Conservation (phyloP, 2,113 vertebrate genomes). For the Ammodytes marinus region DNA sequence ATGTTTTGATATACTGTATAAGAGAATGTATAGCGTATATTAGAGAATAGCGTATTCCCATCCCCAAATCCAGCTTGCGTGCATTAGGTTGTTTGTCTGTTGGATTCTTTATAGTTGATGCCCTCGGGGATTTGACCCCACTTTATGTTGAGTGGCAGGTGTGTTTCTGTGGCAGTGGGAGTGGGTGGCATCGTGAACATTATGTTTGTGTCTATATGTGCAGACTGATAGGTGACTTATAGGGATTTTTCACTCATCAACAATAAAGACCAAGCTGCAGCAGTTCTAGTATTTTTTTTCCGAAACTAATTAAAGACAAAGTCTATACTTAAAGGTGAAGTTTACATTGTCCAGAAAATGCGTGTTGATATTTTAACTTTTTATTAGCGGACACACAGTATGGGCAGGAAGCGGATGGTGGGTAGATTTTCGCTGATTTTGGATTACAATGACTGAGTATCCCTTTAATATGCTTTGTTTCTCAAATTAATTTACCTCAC, state of each 20-base stretch:
- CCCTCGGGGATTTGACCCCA: constrained; percentile 64
- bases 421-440: no score
- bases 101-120: constrained; percentile 13
- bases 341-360: no score
- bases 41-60: constrained; percentile 11
- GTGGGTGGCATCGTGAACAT: constrained; percentile 15
- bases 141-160: constrained; percentile 63
- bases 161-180: constrained; percentile 22
- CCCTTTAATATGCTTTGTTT: no score
- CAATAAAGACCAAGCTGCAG: neutral
- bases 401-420: no score
- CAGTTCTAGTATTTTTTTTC: no score
- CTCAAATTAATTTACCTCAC: no score
- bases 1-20: constrained; percentile 71
- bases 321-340: neutral
- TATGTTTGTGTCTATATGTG: neutral
- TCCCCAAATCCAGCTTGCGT: constrained; percentile 33
- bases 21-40: constrained; percentile 55
- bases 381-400: no score
- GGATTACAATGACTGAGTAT: no score
- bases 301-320: no score
- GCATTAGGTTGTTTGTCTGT: constrained; percentile 48
- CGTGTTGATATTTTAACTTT: no score
- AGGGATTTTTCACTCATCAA: neutral
- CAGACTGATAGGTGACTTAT: neutral